Percentiles rank a stretch among this genome's conserved stretches.
These are phyloP conservation scores for Tragelaphus oryx DNA, from an alignment of 2,797 vertebrate species.

Conservation along the genomic window DNA sequence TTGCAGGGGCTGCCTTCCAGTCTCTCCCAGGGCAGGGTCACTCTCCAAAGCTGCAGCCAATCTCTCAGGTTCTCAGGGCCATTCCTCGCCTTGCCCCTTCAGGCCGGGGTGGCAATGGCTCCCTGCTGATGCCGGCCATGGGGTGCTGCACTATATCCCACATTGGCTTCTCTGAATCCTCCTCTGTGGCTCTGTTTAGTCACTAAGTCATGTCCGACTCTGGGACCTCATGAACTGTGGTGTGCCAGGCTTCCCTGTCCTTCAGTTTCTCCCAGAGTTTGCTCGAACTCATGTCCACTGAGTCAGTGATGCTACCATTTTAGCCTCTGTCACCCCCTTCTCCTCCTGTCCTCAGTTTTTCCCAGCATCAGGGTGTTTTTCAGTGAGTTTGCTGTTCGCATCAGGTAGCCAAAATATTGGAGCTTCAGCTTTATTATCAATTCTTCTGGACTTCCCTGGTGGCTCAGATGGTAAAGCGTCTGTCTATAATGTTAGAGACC, in stretches of 20 bases:
- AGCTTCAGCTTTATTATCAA: not conserved
- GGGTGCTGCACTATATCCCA: no score
- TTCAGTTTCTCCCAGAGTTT: not conserved
- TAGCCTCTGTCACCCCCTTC: not conserved
- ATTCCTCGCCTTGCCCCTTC: not conserved
- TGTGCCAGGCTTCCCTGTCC: not conserved
- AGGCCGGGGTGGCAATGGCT: not conserved
- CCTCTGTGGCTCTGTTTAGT: not conserved
- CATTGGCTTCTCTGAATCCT: not conserved
- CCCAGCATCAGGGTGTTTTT: not conserved
- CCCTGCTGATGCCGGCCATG: not conserved
- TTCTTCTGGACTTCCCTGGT: not conserved
- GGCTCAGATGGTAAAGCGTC: no score
- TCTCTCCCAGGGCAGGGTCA: not conserved
- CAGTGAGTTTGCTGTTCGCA: not conserved
- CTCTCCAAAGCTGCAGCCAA: not conserved
- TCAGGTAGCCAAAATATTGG: not conserved
- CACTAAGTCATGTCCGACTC: not conserved
- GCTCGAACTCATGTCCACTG: not conserved
- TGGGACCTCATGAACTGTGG: not conserved
- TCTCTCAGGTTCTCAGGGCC: not conserved
- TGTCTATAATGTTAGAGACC: no score
- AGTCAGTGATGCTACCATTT: not conserved
- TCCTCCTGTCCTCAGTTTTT: not conserved
- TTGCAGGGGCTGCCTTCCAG: not conserved